Evolutionary conservation across 2,797 vertebrate species (phyloP), one percentile per base, ranked within the genome.

Genomic region (Hoplostethus atlanticus): DNA sequence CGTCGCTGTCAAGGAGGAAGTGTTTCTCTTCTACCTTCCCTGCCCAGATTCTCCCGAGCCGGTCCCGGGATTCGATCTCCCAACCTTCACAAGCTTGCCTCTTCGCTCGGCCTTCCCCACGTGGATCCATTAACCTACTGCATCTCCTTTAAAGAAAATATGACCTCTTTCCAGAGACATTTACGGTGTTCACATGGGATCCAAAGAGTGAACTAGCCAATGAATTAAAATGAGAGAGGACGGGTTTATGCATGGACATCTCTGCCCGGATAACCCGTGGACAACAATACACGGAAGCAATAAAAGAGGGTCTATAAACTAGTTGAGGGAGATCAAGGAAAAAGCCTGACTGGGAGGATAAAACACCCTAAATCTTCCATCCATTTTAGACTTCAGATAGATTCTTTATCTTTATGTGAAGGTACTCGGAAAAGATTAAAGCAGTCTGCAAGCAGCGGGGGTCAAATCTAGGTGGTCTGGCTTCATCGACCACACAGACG

Each of bases 371-470:
- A 91, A 91, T 88, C 87, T 84, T 86, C 82, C 57, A 31, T 68
- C 68, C 60, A 81, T 84, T 89, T 91, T 73, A 76, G 62, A 75
- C 65, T 73, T n/a, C 59, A 68, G 76, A 77, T 72, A 76, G 76
- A 79, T 89, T 80, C 64, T 82, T 85, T 90, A 94, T 93, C 86
- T 94, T 90, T 89, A 88, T 82, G 79, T 79, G 81, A 76, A 67
- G 34, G 81, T 52, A 56, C 77, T 73, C 69, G 84, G 90, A 89
- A 91, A 92, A 91, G 78, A 91, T 91, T 84, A 85, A 90, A 90
- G 87, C 75, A 73, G 73, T 78, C 81, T 84, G 54, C 52, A 53
- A 74, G 73, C 55, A 53, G 44, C 38, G 55, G 21, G 63, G 85
- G 86, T 87, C 84, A 85, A 68, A 36, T 73, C 64, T 81, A 67